These are phyloP conservation scores for Nyctibius grandis DNA, from an alignment of 2,797 vertebrate species.

Conservation along the genomic window DNA sequence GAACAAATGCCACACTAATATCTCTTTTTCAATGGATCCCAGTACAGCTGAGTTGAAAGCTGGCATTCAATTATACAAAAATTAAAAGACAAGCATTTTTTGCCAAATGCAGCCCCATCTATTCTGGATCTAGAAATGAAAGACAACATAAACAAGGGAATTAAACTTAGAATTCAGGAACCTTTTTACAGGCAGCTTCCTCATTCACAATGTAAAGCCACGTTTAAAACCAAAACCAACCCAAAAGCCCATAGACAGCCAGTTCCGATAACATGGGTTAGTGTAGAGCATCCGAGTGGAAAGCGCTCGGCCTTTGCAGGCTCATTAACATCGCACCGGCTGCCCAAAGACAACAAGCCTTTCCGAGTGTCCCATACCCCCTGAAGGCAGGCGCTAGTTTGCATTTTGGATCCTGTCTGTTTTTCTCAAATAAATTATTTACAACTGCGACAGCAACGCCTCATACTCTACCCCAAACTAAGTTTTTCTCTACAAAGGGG, in stretches of 20 bases:
- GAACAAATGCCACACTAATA: background rate
- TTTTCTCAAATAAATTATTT: background rate
- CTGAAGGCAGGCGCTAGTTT: background rate
- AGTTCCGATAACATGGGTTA: rapidly evolving
- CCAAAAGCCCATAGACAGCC: background rate
- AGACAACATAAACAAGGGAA: background rate
- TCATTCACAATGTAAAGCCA: background rate
- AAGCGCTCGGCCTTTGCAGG: background rate
- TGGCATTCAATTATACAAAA: background rate
- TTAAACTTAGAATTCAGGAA: background rate
- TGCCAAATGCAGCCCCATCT: background rate
- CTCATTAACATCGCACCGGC: rapidly evolving
- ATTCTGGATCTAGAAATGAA: background rate
- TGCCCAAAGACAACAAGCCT: background rate
- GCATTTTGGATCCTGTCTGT: background rate
- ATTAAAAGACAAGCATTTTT: background rate
- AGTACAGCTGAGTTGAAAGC: background rate
- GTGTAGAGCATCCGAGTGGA: rapidly evolving
- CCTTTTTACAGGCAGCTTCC: background rate
- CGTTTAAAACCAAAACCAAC: background rate
- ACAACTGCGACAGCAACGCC: background rate
- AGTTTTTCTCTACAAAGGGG: background rate
- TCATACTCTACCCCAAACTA: background rate
- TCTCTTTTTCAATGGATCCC: background rate
- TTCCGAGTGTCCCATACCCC: rapidly evolving